A percentile compares a stretch with the other conserved stretches of the same genome.
Evolutionary conservation across 2,113 vertebrate species (phyloP).

Genomic region (Oryzias javanicus): DNA sequence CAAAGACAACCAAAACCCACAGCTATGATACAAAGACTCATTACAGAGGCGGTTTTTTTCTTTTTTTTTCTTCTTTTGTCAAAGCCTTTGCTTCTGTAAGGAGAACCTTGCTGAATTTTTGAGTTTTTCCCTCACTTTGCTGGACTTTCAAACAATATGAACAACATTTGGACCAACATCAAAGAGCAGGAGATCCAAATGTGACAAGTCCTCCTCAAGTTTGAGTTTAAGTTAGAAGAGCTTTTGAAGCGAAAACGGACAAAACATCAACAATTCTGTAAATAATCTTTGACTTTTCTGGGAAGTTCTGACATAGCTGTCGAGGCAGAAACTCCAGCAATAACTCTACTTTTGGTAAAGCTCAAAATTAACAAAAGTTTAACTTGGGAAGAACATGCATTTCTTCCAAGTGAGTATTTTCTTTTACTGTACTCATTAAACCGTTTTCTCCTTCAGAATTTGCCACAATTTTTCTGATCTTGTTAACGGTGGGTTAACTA

Average conservation of each 20-base stretch:
- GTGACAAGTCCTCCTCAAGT: neutral
- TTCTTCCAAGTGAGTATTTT: too few species aligned
- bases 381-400: too few species aligned
- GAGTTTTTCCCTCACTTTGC: neutral
- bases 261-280: neutral
- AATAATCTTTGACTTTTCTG: neutral
- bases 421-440: too few species aligned
- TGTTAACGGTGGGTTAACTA: too few species aligned
- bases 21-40: constrained; percentile 41
- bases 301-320: neutral
- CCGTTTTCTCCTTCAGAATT: too few species aligned
- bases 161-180: neutral
- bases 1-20: constrained; percentile 45
- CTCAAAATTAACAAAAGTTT: too few species aligned
- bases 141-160: constrained; percentile 11
- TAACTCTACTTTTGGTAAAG: too few species aligned
- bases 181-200: neutral
- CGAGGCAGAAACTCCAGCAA: too few species aligned
- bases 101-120: constrained; percentile 3
- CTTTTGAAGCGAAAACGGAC: neutral
- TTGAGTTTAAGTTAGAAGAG: neutral
- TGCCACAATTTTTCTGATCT: too few species aligned
- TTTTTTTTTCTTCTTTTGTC: too few species aligned
- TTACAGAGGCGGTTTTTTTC: constrained; percentile 16
- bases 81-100: constrained; percentile 32